Evolutionary conservation across 1,140 invertebrate genomes (phyloP).

Genomic region (Rhyacophila brunnea): DNA sequence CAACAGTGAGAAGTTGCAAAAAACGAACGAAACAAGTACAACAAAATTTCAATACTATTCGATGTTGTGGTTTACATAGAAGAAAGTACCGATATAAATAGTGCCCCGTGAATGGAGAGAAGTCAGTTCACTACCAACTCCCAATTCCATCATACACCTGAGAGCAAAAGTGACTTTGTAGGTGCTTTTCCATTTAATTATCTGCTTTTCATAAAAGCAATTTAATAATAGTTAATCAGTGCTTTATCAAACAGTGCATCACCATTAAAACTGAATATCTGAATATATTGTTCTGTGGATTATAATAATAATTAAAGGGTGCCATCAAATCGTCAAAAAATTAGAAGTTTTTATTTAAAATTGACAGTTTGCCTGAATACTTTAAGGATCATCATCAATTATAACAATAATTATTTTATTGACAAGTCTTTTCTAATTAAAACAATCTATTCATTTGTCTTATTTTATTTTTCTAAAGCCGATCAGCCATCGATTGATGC

Average conservation of each 20-base stretch:
- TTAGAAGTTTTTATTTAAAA: slow-evolving; percentile 35
- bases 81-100: slow-evolving; percentile 35
- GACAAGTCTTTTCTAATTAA: too few relatives aligned
- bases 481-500: too few relatives aligned
- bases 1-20: slow-evolving; percentile 22
- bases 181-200: slow-evolving; percentile 10
- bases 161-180: slow-evolving; percentile 22
- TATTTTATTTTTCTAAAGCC: too few relatives aligned
- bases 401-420: too few relatives aligned
- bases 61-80: slow-evolving; percentile 28
- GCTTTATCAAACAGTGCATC: not conserved
- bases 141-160: slow-evolving; percentile 20
- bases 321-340: not conserved
- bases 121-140: slow-evolving; percentile 29
- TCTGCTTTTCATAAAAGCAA: not conserved
- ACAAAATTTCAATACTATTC: slow-evolving; percentile 30
- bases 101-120: slow-evolving; percentile 24
- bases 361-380: too few relatives aligned
- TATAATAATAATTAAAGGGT: not conserved
- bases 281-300: not conserved
- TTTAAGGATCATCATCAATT: too few relatives aligned
- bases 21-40: slow-evolving; percentile 15
- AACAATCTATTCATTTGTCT: too few relatives aligned
- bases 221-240: not conserved
- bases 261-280: not conserved